These are phyloP conservation scores for Rotaria magnacalcarata DNA, from an alignment of 2,888 invertebrate genomes.

Conservation along the genomic window DNA sequence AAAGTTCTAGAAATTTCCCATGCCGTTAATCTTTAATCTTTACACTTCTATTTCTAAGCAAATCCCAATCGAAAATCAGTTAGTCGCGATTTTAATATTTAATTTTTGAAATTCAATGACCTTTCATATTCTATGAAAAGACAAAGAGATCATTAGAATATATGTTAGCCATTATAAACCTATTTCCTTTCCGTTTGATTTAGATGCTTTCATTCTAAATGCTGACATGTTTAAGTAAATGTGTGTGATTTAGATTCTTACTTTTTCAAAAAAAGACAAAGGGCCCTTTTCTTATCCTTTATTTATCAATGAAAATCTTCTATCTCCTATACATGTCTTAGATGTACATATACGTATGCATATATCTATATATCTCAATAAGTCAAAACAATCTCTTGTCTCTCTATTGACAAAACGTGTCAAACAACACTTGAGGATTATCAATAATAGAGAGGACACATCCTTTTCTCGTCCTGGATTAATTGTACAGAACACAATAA, in stretches of 20 bases:
- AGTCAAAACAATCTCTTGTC: conserved; percentile 21
- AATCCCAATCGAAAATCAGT: no score
- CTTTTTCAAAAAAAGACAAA: background rate
- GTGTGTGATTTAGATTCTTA: background rate
- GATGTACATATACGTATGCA: background rate
- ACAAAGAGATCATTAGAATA: background rate
- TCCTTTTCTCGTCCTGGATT: conserved; percentile 1
- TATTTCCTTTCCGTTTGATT: background rate
- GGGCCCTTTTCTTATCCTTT: background rate
- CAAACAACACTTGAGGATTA: conserved; percentile 26
- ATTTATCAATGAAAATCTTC: background rate
- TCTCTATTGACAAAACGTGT: conserved; percentile 14
- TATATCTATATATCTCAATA: background rate
- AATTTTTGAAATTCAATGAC: no score
- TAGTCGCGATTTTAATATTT: no score
- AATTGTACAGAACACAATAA: background rate
- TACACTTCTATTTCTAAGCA: no score
- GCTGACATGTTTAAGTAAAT: background rate
- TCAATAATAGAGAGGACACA: conserved; percentile 11
- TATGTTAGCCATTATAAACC: background rate
- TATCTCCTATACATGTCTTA: background rate
- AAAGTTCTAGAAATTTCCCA: no score
- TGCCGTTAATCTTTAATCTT: no score
- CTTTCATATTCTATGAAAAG: background rate
- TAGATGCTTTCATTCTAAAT: conserved; percentile 1